These are phyloP conservation scores for Drosophila mulleri DNA, from an alignment of 2,888 invertebrate species.

Conservation along the genomic window DNA sequence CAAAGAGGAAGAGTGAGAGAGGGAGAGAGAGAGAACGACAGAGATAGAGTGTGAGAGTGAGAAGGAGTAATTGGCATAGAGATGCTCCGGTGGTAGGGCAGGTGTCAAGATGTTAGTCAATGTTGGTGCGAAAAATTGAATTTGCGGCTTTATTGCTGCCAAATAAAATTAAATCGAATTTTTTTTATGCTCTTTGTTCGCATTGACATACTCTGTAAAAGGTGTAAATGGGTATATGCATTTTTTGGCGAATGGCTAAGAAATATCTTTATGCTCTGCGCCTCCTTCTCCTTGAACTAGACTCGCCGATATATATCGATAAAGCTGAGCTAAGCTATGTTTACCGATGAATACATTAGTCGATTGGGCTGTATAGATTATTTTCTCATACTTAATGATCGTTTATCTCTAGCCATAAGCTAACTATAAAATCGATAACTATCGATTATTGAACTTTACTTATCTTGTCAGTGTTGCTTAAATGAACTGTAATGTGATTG, in stretches of 20 bases:
- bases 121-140: conserved; percentile 76
- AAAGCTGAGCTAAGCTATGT: not conserved
- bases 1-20: not conserved
- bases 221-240: not conserved
- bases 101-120: conserved; percentile 13
- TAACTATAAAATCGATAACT: no score
- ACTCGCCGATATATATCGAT: not conserved
- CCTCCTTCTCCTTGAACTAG: not conserved
- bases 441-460: no score
- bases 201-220: not conserved
- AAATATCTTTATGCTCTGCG: not conserved
- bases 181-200: conserved; percentile 31
- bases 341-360: not conserved
- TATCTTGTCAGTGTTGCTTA: no score
- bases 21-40: not conserved
- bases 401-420: no score
- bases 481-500: no score
- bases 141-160: conserved; percentile 81
- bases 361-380: no score
- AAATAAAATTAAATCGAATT: conserved; percentile 83
- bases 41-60: conserved; percentile 20
- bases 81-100: conserved; percentile 32
- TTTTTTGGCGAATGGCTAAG: not conserved
- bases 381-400: no score
- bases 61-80: conserved; percentile 18